Percentiles rank a stretch among this genome's conserved stretches.
phyloP scores from a whole-genome alignment of 1,140 invertebrate genomes.

The Latrodectus geometricus region DNA sequence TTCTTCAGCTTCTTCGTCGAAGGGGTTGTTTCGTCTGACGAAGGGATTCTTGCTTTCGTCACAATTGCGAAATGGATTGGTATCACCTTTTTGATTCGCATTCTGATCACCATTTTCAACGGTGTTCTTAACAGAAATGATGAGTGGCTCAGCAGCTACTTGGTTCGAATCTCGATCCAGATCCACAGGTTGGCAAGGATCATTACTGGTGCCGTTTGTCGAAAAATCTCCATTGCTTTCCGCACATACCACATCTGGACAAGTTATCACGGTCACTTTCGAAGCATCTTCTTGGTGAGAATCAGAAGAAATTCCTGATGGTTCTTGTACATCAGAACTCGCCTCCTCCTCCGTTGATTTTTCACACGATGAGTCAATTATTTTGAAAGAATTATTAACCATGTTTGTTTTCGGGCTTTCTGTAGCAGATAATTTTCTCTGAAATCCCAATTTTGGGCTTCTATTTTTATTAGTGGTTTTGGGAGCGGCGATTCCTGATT shows the following conservation, averaged over 20 bases:
- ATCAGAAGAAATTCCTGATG: no score
- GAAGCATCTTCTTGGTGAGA: no score
- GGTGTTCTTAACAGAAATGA: neutral
- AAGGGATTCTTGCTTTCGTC: slow-evolving; percentile 33
- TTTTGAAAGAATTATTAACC: no score
- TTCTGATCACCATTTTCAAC: no score
- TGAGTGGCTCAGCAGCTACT: neutral
- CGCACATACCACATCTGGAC: no score
- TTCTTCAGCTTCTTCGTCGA: slow-evolving; percentile 1
- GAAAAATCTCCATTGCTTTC: no score
- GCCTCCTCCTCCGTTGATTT: no score
- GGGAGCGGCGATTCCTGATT: neutral
- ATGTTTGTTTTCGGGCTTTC: neutral
- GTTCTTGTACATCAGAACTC: no score
- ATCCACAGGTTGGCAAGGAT: neutral
- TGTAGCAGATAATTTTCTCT: neutral
- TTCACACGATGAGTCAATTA: no score
- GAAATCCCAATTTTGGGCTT: neutral
- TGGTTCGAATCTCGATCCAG: neutral
- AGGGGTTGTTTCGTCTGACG: slow-evolving; percentile 1
- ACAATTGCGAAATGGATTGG: slow-evolving; percentile 17
- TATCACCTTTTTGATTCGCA: neutral
- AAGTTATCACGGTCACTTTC: no score
- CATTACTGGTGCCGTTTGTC: neutral
- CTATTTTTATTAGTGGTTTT: neutral